These are phyloP conservation scores for Hirundo rustica DNA, from an alignment of 2,797 vertebrate genomes.

Conservation along the genomic window DNA sequence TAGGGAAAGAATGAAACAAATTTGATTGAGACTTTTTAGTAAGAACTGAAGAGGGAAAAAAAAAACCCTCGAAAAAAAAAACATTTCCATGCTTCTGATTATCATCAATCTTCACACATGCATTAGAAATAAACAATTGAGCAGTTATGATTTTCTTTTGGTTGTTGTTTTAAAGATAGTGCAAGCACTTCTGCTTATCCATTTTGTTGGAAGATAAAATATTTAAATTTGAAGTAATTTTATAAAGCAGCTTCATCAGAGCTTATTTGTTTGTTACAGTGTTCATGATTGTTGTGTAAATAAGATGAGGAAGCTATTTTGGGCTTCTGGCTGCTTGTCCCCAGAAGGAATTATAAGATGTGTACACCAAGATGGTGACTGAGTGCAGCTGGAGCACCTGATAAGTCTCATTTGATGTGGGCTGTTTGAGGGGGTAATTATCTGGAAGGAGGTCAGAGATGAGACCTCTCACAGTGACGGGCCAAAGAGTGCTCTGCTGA, in stretches of 20 bases:
- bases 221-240: slow-evolving; percentile 59
- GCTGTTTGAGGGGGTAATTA: slow-evolving; percentile 8
- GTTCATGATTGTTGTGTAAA: slow-evolving; percentile 59
- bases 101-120: background rate
- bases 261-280: slow-evolving; percentile 61
- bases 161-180: slow-evolving; percentile 1
- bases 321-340: slow-evolving; percentile 22
- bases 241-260: slow-evolving; percentile 56
- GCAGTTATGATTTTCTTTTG: background rate
- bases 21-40: background rate
- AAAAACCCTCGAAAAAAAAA: background rate
- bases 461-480: background rate
- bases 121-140: background rate
- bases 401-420: background rate
- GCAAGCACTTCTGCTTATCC: slow-evolving; percentile 15
- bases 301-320: slow-evolving; percentile 53
- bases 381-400: slow-evolving; percentile 36
- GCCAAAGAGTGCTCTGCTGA: background rate
- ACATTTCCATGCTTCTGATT: slow-evolving; percentile 1
- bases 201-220: slow-evolving; percentile 13
- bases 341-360: slow-evolving; percentile 1
- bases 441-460: slow-evolving; percentile 19
- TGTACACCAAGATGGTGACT: background rate
- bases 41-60: background rate
- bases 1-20: background rate